Conservation (phyloP, 2,113 vertebrate genomes). For the Vombatus ursinus region DNA sequence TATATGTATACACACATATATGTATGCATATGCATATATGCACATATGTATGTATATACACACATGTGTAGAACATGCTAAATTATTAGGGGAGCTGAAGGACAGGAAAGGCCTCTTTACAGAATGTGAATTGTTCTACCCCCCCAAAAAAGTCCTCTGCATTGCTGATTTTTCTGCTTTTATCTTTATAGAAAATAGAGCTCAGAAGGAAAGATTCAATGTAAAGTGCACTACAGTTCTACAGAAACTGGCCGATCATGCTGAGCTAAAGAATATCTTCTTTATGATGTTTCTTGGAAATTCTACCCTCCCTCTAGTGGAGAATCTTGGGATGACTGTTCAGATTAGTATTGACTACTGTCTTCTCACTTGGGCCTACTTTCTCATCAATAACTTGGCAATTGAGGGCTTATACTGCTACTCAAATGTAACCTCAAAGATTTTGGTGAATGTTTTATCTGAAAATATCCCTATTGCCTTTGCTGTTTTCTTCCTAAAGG, state of each 20-base stretch:
- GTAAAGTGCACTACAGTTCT: neutral
- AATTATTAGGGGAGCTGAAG: neutral
- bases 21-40: too few species aligned
- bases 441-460: conserved; percentile 16
- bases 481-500: neutral
- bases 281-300: neutral
- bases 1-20: neutral
- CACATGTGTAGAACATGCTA: too few species aligned
- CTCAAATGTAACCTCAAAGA: neutral
- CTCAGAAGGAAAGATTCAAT: conserved; percentile 27
- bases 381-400: neutral
- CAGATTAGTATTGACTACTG: neutral
- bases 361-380: neutral
- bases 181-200: conserved; percentile 13
- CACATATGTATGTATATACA: too few species aligned
- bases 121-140: neutral
- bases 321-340: neutral
- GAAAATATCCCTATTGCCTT: neutral
- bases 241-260: neutral
- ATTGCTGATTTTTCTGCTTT: neutral
- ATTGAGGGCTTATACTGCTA: neutral
- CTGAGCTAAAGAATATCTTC: neutral
- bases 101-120: neutral
- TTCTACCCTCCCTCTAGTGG: neutral
- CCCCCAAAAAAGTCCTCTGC: neutral